Evolutionary conservation across 2,113 vertebrate species (phyloP).

Genomic region (Rhipidura dahli): DNA sequence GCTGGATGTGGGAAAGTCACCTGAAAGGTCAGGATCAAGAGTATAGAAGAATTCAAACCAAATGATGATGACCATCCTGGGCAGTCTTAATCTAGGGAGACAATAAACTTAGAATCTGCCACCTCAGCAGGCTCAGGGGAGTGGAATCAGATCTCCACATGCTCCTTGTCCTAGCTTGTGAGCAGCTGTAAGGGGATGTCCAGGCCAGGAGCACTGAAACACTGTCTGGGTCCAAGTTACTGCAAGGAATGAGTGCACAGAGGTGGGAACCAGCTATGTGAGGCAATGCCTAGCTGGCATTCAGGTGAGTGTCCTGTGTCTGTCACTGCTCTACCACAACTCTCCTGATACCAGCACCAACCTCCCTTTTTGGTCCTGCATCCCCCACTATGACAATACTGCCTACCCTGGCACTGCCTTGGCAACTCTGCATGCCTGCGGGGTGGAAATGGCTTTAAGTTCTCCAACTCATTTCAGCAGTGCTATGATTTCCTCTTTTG

Average conservation of each 20-base stretch:
- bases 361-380: neutral
- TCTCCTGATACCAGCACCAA: neutral
- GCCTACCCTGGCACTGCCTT: neutral
- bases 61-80: neutral
- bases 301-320: no score
- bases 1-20: neutral
- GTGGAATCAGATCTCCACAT: neutral
- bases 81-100: neutral
- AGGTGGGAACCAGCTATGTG: neutral
- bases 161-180: neutral
- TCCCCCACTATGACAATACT: neutral
- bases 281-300: neutral
- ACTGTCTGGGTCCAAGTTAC: accelerated
- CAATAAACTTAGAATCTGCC: neutral
- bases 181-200: neutral
- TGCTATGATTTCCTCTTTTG: neutral
- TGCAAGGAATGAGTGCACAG: neutral
- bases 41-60: neutral
- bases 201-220: neutral
- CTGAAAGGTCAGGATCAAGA: neutral
- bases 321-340: neutral
- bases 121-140: neutral
- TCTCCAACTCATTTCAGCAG: neutral
- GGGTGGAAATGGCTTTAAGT: neutral
- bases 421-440: neutral